Evolutionary conservation across 1,140 invertebrate species (phyloP), one percentile per base, ranked within the genome.

Genomic region (Ips typographus): DNA sequence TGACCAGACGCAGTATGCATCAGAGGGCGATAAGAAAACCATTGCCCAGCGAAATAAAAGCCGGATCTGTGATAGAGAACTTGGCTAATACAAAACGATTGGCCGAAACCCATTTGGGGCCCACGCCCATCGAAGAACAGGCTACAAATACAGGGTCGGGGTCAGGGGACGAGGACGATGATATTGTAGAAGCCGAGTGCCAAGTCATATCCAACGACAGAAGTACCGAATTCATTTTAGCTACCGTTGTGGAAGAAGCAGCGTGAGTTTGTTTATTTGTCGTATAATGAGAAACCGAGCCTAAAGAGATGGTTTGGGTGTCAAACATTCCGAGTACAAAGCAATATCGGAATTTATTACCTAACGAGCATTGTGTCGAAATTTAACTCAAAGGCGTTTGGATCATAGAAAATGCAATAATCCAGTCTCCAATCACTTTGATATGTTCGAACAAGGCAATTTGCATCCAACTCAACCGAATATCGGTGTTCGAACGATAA

Each of bases 131-230:
- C 56, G 87, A 88, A 44, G 90, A 94, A 80, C 85, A 88, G 71
- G 90, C 91, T 47, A 95, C 92, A 2, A 94, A 94, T 77, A 94
- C 93, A n/a, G 93, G 91, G 2, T 94, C 92, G n/a, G 93, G 92
- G 6, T 92, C 90, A 71, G 92, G 91, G 71, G 91, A 93, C 75
- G 93, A 94, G 72, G 92, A 94, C 71, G 90, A 90, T 69, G 84
- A 86, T 37, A 82, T 82, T 5, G 86, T 85, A 70, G 87, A 85
- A 22, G 88, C 89, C 53, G 89, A 91, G 52, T 92, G 90, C 77
- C 89, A 92, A 77, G 89, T 94, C 71, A 94, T 95, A 73, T 90
- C 91, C 7, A 94, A 95, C 79, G 92, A 94, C 78, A 94, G 92
- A 81, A 93, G 91, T 63, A 92, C 91, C 3, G 92, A 94, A 77